Base-by-base conservation (phyloP, 2,113 vertebrate genomes). In the Nerophis ophidion region DNA sequence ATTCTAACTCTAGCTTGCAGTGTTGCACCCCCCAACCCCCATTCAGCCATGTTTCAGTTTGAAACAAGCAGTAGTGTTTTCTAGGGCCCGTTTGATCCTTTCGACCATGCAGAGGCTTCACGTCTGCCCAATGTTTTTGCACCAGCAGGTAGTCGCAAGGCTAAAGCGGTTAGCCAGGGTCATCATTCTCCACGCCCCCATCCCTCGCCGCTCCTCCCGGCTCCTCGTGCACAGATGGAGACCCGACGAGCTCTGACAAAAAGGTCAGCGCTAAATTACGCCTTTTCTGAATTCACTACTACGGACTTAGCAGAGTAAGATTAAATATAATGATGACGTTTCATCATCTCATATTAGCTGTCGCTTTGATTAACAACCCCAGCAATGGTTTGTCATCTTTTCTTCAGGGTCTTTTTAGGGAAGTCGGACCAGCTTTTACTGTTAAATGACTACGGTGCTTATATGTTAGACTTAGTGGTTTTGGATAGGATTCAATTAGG, bases 71-170 rank as follows among this genome's bases (percentile, higher is more conserved):
- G 81, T 11, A 44, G 40, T 90, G 90, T 91, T 90, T 89, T 86
- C 80, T 90, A 90, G 19, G 90, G 89, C 86, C 86, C 80, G 90
- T 96, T 94, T 95, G 94, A 97, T 97, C 94, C 91, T 91, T 92
- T 89, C 89, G 89, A 88, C 89, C 88, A 86, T 84, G 90, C 86
- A 78, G 79, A 84, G 89, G 90, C 91, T 93, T 91, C 83, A 92
- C 86, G 26, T 26, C 26, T 26, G 26, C 26, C 26, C 26, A 86
- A 87, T 98, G 95, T 98, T 98, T 98, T 92, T 90, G 90, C 91
- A 98, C 86, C 95, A 98, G 96, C 96, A 96, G 94, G 96, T 92
- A 94, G 93, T 89, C 93, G 81, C 89, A 89, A 91, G 90, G 11
- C 87, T 44, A 44, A 93, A 90, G 90, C 93, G 89, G 88, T 90